phyloP scores from a whole-genome alignment of 2,888 invertebrate species.

The Geophilus truncorum region DNA sequence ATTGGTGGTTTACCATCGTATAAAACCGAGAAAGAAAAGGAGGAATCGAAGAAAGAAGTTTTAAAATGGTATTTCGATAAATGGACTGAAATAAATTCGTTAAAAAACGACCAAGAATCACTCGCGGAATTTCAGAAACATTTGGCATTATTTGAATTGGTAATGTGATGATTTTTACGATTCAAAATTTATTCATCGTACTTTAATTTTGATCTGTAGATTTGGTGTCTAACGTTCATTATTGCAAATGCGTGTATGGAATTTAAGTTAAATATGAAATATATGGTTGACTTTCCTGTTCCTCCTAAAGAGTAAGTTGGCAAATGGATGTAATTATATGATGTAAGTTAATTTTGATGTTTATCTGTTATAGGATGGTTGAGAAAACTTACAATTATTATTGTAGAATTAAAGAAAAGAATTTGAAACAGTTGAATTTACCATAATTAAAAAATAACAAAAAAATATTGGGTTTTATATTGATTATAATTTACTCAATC shows the following conservation, averaged over 20 bases:
- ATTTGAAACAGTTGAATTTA: too few relatives aligned
- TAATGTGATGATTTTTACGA: not conserved
- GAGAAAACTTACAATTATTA: not conserved
- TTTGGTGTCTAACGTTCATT: not conserved
- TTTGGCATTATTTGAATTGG: not conserved
- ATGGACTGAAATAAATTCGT: not conserved
- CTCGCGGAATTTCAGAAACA: not conserved
- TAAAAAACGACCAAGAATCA: not conserved
- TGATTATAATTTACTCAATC: too few relatives aligned
- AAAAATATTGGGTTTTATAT: too few relatives aligned
- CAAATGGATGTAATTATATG: not conserved
- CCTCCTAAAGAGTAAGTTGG: not conserved
- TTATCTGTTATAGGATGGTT: not conserved
- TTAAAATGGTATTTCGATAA: not conserved
- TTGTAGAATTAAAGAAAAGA: not conserved
- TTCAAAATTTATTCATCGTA: not conserved
- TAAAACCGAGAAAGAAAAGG: not conserved
- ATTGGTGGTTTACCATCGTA: not conserved
- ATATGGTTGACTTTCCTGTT: not conserved
- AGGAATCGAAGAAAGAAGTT: not conserved
- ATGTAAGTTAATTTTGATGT: not conserved
- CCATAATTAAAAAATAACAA: too few relatives aligned
- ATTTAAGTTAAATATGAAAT: not conserved
- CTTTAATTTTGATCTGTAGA: not conserved
- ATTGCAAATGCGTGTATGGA: not conserved